These are phyloP conservation scores for Lomographa bimaculata DNA, from an alignment of 2,888 invertebrate genomes.

Conservation along the genomic window DNA sequence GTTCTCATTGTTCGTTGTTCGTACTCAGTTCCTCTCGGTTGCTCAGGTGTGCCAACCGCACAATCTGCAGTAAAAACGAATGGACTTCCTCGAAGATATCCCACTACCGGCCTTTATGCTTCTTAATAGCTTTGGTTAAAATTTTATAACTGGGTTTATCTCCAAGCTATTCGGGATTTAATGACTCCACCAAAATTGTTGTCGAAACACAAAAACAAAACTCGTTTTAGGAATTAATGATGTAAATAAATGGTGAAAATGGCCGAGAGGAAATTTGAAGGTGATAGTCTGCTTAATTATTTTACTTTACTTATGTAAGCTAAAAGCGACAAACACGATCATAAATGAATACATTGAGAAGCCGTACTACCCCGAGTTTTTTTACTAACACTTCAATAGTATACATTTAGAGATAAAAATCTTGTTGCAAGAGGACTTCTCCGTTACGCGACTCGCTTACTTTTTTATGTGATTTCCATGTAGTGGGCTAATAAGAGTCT, in stretches of 20 bases:
- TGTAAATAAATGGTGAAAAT: slow-evolving; percentile 9
- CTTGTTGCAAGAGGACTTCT: slow-evolving; percentile 8
- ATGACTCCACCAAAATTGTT: slow-evolving; percentile 21
- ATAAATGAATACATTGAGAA: too few species aligned
- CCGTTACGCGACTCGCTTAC: slow-evolving; percentile 9
- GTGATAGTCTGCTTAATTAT: too few species aligned
- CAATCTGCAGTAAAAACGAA: slow-evolving; percentile 78
- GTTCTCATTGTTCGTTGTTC: slow-evolving; percentile 35
- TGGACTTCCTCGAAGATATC: slow-evolving; percentile 56
- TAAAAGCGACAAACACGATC: too few species aligned
- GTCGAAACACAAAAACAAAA: slow-evolving; percentile 21
- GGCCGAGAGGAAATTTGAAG: too few species aligned
- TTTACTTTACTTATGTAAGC: too few species aligned
- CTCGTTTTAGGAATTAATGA: slow-evolving; percentile 19
- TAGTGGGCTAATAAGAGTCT: slow-evolving; percentile 1
- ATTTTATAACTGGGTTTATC: slow-evolving; percentile 26
- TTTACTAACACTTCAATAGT: too few species aligned
- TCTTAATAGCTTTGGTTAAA: slow-evolving; percentile 43
- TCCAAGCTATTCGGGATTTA: slow-evolving; percentile 15
- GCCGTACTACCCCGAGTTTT: too few species aligned
- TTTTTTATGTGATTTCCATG: slow-evolving; percentile 8
- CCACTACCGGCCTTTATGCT: slow-evolving; percentile 47
- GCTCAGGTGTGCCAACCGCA: slow-evolving; percentile 69
- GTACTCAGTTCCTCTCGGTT: slow-evolving; percentile 31
- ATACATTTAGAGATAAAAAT: too few species aligned